phyloP scores from a whole-genome alignment of 2,113 vertebrate species.

The Notothenia coriiceps region DNA sequence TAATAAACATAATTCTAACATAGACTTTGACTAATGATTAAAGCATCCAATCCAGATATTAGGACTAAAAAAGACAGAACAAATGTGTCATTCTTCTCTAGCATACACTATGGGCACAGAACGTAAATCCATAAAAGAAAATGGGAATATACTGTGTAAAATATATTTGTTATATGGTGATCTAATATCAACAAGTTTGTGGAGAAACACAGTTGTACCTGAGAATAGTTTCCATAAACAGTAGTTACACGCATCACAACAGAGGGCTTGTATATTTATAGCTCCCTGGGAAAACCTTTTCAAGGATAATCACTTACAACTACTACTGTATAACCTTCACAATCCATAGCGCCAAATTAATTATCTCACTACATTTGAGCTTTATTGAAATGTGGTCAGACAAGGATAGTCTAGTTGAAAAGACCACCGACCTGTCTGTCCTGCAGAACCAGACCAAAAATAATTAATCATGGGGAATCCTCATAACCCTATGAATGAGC shows the following conservation, averaged over 20 bases:
- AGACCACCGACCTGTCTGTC: slow-evolving; percentile 40
- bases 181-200: background rate
- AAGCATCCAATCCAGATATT: no score
- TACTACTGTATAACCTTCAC: slow-evolving; percentile 78
- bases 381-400: slow-evolving; percentile 63
- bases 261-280: slow-evolving; percentile 65
- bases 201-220: background rate
- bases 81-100: no score
- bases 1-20: no score
- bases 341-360: slow-evolving; percentile 78
- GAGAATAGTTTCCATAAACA: slow-evolving; percentile 30
- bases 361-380: slow-evolving; percentile 81
- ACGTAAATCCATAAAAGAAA: background rate
- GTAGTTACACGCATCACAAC: slow-evolving; percentile 12
- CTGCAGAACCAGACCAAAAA: slow-evolving; percentile 4
- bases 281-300: slow-evolving; percentile 58
- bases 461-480: background rate
- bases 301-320: slow-evolving; percentile 53
- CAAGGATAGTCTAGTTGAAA: slow-evolving; percentile 46
- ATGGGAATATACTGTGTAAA: background rate
- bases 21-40: no score
- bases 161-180: background rate
- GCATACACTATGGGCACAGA: background rate
- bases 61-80: no score
- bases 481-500: background rate